phyloP scores from a whole-genome alignment of 2,888 invertebrate species.

The Tipula unca region DNA sequence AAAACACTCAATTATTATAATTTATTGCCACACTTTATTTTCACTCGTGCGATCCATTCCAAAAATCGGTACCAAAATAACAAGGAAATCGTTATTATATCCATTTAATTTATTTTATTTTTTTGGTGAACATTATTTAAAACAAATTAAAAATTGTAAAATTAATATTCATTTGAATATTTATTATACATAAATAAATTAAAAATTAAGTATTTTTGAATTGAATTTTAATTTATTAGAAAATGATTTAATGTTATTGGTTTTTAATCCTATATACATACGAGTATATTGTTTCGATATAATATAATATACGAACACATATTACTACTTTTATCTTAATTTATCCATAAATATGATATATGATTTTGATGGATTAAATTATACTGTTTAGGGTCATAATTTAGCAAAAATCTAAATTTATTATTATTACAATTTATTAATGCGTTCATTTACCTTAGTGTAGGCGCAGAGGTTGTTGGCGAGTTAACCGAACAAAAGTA shows the following conservation, averaged over 20 bases:
- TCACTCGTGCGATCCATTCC: neutral
- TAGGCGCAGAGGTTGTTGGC: too few species aligned
- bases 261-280: neutral
- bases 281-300: neutral
- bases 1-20: neutral
- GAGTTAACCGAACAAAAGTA: too few species aligned
- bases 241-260: conserved; percentile 14
- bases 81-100: neutral
- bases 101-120: neutral
- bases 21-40: neutral
- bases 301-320: neutral
- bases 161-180: neutral
- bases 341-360: neutral
- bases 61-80: neutral
- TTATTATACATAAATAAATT: neutral
- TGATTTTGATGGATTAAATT: neutral
- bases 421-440: neutral
- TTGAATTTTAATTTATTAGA: conserved; percentile 8
- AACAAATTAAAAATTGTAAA: neutral
- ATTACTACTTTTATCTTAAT: neutral
- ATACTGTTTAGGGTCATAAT: neutral
- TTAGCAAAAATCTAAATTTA: neutral
- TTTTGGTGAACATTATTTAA: neutral
- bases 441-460: too few species aligned
- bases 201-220: conserved; percentile 2